Percentiles rank a stretch among this genome's conserved stretches.
phyloP scores from a whole-genome alignment of 2,797 vertebrate species.

The Hoplostethus atlanticus region DNA sequence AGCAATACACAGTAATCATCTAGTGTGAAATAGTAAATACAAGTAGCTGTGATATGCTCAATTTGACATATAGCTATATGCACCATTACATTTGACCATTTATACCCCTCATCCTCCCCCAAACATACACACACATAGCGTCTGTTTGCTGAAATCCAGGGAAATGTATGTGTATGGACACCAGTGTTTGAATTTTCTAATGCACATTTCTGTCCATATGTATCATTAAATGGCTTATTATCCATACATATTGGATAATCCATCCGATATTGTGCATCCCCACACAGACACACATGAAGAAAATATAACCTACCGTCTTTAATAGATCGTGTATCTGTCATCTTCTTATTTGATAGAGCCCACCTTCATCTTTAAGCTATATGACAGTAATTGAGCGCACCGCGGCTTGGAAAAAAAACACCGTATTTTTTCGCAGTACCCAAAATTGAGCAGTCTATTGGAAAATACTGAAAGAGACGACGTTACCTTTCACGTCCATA shows the following conservation, averaged over 20 bases:
- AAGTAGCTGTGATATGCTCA: conserved; percentile 1
- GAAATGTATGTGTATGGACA: conserved; percentile 17
- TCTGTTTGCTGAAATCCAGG: conserved; percentile 31
- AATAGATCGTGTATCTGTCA: conserved; percentile 39
- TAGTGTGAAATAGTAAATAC: background rate
- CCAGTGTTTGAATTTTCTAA: conserved; percentile 2
- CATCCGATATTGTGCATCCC: background rate
- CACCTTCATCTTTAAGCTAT: conserved; percentile 45
- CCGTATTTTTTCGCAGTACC: conserved; percentile 19
- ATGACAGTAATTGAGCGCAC: conserved; percentile 53
- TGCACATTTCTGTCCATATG: background rate
- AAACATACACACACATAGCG: conserved; percentile 13
- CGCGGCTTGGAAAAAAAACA: conserved; percentile 29
- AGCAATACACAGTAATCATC: background rate
- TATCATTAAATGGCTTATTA: background rate
- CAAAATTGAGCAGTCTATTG: conserved; percentile 1
- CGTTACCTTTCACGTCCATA: conserved; percentile 11
- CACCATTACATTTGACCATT: conserved; percentile 67
- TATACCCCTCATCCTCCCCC: conserved; percentile 12
- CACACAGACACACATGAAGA: background rate
- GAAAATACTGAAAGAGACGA: background rate
- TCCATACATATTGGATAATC: background rate
- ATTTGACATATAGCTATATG: conserved; percentile 51
- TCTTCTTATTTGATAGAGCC: conserved; percentile 38
- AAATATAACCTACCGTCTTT: conserved; percentile 46